A percentile compares a stretch with the other conserved stretches of the same genome.
Evolutionary conservation across 2,888 invertebrate genomes (phyloP).

Genomic region (Drosophila limbata): DNA sequence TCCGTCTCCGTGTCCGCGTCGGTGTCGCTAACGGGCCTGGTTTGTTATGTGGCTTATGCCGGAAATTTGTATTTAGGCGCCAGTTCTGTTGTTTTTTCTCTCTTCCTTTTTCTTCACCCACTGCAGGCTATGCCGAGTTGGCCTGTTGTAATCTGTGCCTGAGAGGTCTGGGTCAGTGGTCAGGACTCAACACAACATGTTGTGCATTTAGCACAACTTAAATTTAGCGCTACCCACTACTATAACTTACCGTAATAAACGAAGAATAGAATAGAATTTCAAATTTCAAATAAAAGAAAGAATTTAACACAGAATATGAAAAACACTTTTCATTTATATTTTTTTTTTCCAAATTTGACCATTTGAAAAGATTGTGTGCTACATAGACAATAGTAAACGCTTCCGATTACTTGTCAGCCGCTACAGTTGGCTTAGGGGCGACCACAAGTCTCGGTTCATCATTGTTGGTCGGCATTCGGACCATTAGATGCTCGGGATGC

Average conservation of each 20-base stretch:
- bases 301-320: background rate
- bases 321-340: too few relatives aligned
- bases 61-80: conserved; percentile 81
- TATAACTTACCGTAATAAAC: background rate
- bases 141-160: conserved; percentile 16
- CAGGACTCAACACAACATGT: conserved; percentile 17
- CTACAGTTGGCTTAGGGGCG: too few relatives aligned
- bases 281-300: background rate
- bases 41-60: conserved; percentile 77
- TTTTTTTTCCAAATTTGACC: too few relatives aligned
- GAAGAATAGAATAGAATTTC: background rate
- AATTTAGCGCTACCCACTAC: background rate
- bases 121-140: conserved; percentile 5
- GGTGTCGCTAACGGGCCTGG: conserved; percentile 67
- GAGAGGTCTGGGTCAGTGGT: conserved; percentile 34
- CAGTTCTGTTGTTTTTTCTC: conserved; percentile 27
- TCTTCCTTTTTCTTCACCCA: conserved; percentile 12
- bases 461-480: too few relatives aligned
- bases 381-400: too few relatives aligned
- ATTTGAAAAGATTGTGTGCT: too few relatives aligned
- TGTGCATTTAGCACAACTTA: conserved; percentile 12
- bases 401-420: too few relatives aligned
- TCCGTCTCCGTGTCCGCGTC: conserved; percentile 34
- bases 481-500: too few relatives aligned
- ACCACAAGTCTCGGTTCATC: too few relatives aligned